phyloP scores from a whole-genome alignment of 2,888 invertebrate genomes.

The Clunio marinus region DNA sequence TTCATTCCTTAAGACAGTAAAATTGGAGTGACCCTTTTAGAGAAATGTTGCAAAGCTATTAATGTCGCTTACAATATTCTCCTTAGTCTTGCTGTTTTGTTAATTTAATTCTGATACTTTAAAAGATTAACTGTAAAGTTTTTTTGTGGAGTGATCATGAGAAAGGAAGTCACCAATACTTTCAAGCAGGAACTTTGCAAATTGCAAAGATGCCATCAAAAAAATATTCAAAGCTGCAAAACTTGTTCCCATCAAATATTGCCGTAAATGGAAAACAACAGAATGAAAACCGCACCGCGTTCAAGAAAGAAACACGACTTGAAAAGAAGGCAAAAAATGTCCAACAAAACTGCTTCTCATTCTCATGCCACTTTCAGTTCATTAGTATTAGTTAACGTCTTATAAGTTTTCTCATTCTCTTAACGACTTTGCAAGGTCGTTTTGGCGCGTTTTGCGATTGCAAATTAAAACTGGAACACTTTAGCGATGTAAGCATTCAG shows the following conservation, averaged over 20 bases:
- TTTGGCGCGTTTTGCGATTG: constrained; percentile 37
- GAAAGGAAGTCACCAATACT: neutral
- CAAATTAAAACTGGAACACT: neutral
- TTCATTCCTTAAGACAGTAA: too few species aligned
- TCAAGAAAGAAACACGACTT: neutral
- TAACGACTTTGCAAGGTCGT: constrained; percentile 42
- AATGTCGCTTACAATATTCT: too few species aligned
- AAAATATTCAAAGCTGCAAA: constrained; percentile 26
- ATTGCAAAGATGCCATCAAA: constrained; percentile 30
- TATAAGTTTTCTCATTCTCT: neutral
- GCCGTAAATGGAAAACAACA: constrained; percentile 28
- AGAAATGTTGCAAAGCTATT: too few species aligned
- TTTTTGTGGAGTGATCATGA: too few species aligned
- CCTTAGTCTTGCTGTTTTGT: too few species aligned
- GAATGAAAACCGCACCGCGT: neutral
- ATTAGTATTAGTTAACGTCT: constrained; percentile 28
- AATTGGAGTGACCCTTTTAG: too few species aligned
- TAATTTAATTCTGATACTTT: too few species aligned
- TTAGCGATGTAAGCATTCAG: neutral
- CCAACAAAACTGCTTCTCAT: neutral
- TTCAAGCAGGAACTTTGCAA: neutral
- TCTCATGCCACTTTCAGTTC: neutral
- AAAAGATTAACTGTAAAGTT: too few species aligned
- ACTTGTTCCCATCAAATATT: neutral
- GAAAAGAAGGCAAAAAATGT: neutral